Evolutionary conservation across 2,113 vertebrate genomes (phyloP).

Genomic region (Hemiprocne comata): DNA sequence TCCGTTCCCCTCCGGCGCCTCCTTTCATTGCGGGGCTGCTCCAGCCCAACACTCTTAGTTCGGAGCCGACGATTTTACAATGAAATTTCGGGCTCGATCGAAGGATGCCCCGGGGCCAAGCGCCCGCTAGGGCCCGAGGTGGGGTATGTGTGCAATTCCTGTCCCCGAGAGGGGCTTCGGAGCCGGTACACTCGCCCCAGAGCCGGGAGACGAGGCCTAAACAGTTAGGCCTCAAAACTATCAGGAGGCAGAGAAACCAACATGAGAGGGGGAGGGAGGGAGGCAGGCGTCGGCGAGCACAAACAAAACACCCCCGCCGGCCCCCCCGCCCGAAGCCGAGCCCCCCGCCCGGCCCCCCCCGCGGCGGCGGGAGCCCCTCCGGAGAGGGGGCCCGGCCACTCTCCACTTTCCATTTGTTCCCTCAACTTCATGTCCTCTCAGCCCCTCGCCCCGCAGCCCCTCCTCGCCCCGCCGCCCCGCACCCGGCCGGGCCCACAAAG

Average conservation of each 20-base stretch:
- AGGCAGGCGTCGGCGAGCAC: neutral
- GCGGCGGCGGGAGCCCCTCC: neutral
- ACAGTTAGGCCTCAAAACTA: constrained; percentile 79
- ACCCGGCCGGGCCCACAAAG: neutral
- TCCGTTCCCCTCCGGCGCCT: neutral
- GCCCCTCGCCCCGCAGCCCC: neutral
- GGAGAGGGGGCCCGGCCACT: neutral
- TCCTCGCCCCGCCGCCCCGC: neutral
- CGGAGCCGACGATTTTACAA: constrained; percentile 59
- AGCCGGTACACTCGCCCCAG: neutral
- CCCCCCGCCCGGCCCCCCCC: neutral
- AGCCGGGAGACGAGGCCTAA: constrained; percentile 72
- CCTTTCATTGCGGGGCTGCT: constrained; percentile 27
- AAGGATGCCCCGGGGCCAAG: neutral
- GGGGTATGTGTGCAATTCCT: neutral
- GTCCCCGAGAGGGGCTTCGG: neutral
- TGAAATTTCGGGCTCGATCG: constrained; percentile 46
- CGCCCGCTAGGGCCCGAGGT: neutral
- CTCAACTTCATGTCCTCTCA: constrained; percentile 5
- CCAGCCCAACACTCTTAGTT: constrained; percentile 47
- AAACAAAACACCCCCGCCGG: constrained; percentile 7
- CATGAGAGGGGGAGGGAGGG: neutral
- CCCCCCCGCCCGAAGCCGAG: neutral
- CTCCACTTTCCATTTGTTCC: neutral
- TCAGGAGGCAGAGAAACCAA: constrained; percentile 38